Evolutionary conservation across 2,797 vertebrate species (phyloP), one percentile per base, ranked within the genome.

Genomic region (Sebastiscus tertius): DNA sequence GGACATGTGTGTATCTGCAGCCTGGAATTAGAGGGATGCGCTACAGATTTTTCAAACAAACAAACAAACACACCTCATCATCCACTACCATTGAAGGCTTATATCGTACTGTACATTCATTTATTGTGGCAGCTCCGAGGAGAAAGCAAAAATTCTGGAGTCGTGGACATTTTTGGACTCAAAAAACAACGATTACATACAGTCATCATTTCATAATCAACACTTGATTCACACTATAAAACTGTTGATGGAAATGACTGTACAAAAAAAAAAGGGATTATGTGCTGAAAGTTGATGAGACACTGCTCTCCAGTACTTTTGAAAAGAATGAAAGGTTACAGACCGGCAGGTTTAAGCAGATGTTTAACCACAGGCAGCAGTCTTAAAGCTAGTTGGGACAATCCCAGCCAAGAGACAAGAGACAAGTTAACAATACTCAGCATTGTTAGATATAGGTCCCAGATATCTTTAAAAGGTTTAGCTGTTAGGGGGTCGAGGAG

Each of bases 101-200:
- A 20, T n/a, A 54, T 12, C 0, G 0, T 42, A 16, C 0, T 14
- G n/a, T 8, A 22, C 0, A 0, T 39, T 2, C 4, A 31, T 16
- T 42, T 14, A 63, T 55, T 27, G 18, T 22, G 24, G 7, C 1
- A 22, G 9, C 22, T 64, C n/a, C 16, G 10, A 39, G 18, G 24
- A 59, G 18, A 27, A n/a, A 46, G 7, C 14, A 7, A 12, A 14
- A 26, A 10, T 6, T 54, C 18, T 13, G 65, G 24, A 31, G 26
- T 49, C 18, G 9, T 67, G 6, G 42, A n/a, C 6, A 52, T 31
- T 67, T 65, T 0, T 9, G 3, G 13, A 49, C 18, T 20, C 46
- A 49, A 49, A 49, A 9, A 20, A 49, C 46, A 20, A 49, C 8
- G 16, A 49, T 49, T 0, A 6, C 2, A 9, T 54, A 16, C 26